Evolutionary conservation across 2,888 invertebrate species (phyloP).

Genomic region (Callinectes sapidus): DNA sequence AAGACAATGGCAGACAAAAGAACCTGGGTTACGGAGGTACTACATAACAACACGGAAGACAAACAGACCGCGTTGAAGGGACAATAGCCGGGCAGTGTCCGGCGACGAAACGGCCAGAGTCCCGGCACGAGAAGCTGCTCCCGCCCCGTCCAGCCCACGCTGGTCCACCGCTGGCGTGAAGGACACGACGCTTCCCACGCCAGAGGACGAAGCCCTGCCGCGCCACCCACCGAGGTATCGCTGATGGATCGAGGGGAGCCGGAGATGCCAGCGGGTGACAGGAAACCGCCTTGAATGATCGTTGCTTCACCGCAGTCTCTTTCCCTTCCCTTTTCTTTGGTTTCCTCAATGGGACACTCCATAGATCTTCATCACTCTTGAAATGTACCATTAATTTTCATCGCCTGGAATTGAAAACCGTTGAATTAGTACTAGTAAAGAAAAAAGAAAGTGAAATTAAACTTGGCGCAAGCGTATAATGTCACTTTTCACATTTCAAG

Average conservation of each 20-base stretch:
- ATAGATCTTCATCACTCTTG: background rate
- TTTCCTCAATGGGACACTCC: background rate
- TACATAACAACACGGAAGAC: conserved; percentile 27
- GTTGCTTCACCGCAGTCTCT: background rate
- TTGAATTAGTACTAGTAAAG: background rate
- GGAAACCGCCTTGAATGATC: background rate
- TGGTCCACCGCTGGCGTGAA: conserved; percentile 5
- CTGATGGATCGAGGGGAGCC: conserved; percentile 21
- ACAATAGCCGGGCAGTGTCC: background rate
- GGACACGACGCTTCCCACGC: background rate
- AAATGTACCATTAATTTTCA: background rate
- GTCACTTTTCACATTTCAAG: background rate
- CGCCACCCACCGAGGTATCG: background rate
- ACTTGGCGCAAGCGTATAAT: background rate
- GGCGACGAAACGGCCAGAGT: background rate
- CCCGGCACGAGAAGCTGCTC: background rate
- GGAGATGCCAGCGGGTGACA: background rate
- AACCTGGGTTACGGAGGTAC: background rate
- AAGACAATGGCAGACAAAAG: background rate
- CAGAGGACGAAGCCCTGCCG: background rate
- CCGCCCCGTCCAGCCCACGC: background rate
- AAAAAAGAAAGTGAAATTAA: background rate
- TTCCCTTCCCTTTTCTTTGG: background rate
- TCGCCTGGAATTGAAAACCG: background rate
- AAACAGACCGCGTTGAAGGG: background rate